These are phyloP conservation scores for Periophthalmodon schlosseri DNA, from an alignment of 2,113 vertebrate genomes.

Conservation along the genomic window DNA sequence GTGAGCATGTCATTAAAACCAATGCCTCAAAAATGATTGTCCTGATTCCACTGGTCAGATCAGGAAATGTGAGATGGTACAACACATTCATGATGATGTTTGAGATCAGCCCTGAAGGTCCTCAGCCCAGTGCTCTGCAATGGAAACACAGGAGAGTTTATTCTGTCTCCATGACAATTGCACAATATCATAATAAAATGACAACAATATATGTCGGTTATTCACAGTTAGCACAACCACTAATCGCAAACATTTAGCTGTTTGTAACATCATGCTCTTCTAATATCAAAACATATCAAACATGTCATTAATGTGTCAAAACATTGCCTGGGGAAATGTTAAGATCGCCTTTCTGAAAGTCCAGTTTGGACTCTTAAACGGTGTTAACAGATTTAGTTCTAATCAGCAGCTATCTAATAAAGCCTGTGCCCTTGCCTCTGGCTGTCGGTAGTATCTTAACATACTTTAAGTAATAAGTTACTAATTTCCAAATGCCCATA, in stretches of 20 bases:
- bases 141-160: slow-evolving; percentile 36
- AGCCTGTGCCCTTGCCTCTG: not conserved
- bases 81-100: not conserved
- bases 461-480: not conserved
- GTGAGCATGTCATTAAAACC: slow-evolving; percentile 8
- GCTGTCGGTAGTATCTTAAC: not conserved
- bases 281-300: too few species aligned
- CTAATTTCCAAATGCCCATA: not conserved
- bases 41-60: slow-evolving; percentile 30
- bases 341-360: not conserved
- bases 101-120: slow-evolving; percentile 11
- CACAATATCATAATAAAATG: not conserved
- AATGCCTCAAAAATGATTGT: slow-evolving; percentile 51
- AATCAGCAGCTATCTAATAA: not conserved
- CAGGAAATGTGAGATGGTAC: slow-evolving; percentile 4
- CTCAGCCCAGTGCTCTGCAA: slow-evolving; percentile 43
- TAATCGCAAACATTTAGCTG: not conserved
- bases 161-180: not conserved
- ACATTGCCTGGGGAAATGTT: not conserved
- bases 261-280: not conserved
- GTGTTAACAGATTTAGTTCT: not conserved
- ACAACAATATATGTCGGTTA: not conserved
- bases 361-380: not conserved
- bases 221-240: not conserved
- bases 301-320: not conserved